These are phyloP conservation scores for Acleris laterana DNA, from an alignment of 2,888 invertebrate genomes.

Conservation along the genomic window DNA sequence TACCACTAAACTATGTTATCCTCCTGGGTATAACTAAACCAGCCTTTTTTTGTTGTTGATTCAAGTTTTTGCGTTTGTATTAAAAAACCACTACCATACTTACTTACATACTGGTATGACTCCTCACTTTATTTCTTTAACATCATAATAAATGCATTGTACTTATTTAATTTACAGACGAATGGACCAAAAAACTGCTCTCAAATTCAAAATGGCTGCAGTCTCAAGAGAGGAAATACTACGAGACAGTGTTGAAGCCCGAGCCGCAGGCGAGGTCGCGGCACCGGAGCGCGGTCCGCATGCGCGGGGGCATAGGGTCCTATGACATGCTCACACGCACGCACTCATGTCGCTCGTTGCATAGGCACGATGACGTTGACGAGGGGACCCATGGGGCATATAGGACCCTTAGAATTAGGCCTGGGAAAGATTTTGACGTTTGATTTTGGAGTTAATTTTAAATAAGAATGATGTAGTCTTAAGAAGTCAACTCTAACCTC, in stretches of 20 bases:
- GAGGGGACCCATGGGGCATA: slow-evolving; percentile 72
- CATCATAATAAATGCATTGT: no score
- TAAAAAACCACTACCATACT: no score
- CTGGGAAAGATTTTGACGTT: slow-evolving; percentile 56
- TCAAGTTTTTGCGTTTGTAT: no score
- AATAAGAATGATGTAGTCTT: not conserved
- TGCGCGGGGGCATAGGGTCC: slow-evolving; percentile 61
- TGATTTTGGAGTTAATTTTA: slow-evolving; percentile 37
- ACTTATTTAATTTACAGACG: slow-evolving; percentile 74
- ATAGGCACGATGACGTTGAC: slow-evolving; percentile 66
- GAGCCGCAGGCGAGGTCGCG: slow-evolving; percentile 54
- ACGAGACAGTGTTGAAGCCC: slow-evolving; percentile 73
- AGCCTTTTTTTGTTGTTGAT: no score
- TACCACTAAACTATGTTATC: no score
- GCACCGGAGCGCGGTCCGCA: slow-evolving; percentile 62
- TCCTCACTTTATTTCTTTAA: no score
- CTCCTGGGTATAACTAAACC: no score
- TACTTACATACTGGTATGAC: not conserved
- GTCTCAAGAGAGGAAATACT: slow-evolving; percentile 84
- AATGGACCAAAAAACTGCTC: slow-evolving; percentile 89
- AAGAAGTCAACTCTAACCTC: not conserved
- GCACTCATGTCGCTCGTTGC: slow-evolving; percentile 69
- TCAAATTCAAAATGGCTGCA: slow-evolving; percentile 89
- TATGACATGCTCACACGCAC: slow-evolving; percentile 74
- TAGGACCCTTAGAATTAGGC: slow-evolving; percentile 64